Base-by-base conservation (phyloP, 1,140 invertebrate genomes). In the Orchesella cincta region DNA sequence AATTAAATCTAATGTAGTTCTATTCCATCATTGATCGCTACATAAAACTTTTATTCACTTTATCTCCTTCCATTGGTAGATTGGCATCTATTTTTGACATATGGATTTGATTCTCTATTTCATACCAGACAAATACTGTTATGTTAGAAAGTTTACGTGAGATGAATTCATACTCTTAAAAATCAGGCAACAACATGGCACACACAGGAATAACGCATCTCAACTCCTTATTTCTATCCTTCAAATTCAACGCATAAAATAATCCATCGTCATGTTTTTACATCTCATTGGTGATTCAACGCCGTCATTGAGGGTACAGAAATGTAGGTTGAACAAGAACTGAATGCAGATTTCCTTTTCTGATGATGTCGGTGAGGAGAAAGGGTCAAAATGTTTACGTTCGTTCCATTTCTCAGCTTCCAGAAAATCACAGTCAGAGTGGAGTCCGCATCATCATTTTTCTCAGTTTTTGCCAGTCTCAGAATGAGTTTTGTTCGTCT, bases 251-350 rank as follows among this genome's bases (percentile, higher is more conserved):
- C 39, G 20, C 8, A 46, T 12, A 46, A 46, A 46, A 46, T 46
- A 20, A 46, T 46, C 39, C 8, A 8, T 46, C 39, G 20, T 46
- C 20, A 12, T 8, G 8, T 20, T 46, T 46, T 20, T 46, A 8
- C 8, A 46, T 12, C 20, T 46, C 39, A 46, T 46, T 46, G 8
- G 20, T 46, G 20, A 12, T 12, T 46, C 20, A 46, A 46, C 39
- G 20, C 20, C 20, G 8, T 12, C 39, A 46, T 46, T 46, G 39
- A 46, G 8, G 8, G 39, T 46, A 20, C 8, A 33, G 62, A 67
- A 67, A 67, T 31, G 62, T 67, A 67, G 62, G 62, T 67, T 29
- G 33, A 33, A 67, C 62, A 67, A 67, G 62, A 33, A 3, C 12
- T 2, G 62, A 67, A 29, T 67, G 33, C 12, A 67, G 33, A 67